These are phyloP conservation scores for Eristalis intricaria DNA, from an alignment of 2,888 invertebrate genomes.

Conservation along the genomic window DNA sequence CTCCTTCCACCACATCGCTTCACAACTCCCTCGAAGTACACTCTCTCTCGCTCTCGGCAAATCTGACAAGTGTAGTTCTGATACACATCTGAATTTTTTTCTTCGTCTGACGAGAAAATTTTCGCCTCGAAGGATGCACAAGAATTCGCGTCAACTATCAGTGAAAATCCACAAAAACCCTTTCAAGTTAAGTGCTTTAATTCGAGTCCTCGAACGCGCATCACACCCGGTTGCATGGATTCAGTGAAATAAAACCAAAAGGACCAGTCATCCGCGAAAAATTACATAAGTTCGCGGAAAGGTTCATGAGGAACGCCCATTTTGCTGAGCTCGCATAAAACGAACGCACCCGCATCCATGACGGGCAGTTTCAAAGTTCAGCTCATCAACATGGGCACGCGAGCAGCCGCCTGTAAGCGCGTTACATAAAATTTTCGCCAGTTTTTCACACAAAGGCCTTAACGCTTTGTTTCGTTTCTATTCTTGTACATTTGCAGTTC, in stretches of 20 bases:
- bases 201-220: neutral
- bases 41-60: neutral
- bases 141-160: neutral
- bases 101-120: slow-evolving; percentile 45
- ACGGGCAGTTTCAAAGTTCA: slow-evolving; percentile 87
- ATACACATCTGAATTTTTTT: slow-evolving; percentile 67
- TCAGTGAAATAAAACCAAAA: neutral
- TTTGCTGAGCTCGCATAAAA: slow-evolving; percentile 27
- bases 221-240: neutral
- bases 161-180: neutral
- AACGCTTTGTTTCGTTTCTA: neutral
- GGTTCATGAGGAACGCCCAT: slow-evolving; percentile 56
- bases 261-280: neutral
- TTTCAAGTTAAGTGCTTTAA: neutral
- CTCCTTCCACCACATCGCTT: neutral
- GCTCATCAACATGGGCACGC: slow-evolving; percentile 93
- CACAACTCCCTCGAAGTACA: neutral
- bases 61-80: slow-evolving; percentile 56
- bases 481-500: slow-evolving; percentile 85
- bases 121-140: slow-evolving; percentile 50
- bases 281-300: slow-evolving; percentile 7
- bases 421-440: slow-evolving; percentile 64
- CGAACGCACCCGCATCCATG: slow-evolving; percentile 80
- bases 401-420: slow-evolving; percentile 95
- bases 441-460: slow-evolving; percentile 26